phyloP scores from a whole-genome alignment of 1,140 invertebrate species.

The Hyphantria cunea region DNA sequence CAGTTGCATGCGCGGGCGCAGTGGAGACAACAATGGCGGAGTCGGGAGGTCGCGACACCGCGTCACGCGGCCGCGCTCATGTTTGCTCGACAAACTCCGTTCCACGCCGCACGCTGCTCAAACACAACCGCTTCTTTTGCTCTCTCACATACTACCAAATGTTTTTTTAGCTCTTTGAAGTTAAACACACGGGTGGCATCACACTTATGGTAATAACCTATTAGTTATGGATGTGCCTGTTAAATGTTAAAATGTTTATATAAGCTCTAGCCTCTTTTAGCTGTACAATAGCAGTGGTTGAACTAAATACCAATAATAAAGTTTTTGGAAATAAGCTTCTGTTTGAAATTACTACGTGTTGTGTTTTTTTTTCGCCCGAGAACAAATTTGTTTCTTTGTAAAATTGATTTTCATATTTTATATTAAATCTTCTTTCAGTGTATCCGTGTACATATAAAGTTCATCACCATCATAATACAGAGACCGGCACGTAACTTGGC shows the following conservation, averaged over 20 bases:
- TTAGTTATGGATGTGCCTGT: neutral
- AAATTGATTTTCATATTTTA: too few species aligned
- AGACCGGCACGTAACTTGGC: too few species aligned
- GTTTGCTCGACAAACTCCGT: slow-evolving; percentile 31
- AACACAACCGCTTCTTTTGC: slow-evolving; percentile 34
- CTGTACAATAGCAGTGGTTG: too few species aligned
- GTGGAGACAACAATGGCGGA: slow-evolving; percentile 30
- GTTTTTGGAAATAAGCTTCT: too few species aligned
- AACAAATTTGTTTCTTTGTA: too few species aligned
- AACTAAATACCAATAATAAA: too few species aligned
- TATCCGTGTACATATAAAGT: too few species aligned
- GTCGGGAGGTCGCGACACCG: slow-evolving; percentile 29
- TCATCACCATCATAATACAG: too few species aligned
- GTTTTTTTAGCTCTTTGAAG: slow-evolving; percentile 24
- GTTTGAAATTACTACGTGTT: too few species aligned
- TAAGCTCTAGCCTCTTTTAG: too few species aligned
- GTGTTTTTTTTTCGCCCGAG: too few species aligned
- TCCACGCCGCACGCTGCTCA: slow-evolving; percentile 28
- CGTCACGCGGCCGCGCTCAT: slow-evolving; percentile 28
- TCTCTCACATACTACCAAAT: slow-evolving; percentile 42
- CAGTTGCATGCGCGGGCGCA: slow-evolving; percentile 12
- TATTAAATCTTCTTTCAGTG: too few species aligned
- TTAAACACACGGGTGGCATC: slow-evolving; percentile 19
- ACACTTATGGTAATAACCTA: neutral
- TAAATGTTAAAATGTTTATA: neutral